Base-by-base conservation (phyloP, 2,113 vertebrate species). In the Antigone vipio region DNA sequence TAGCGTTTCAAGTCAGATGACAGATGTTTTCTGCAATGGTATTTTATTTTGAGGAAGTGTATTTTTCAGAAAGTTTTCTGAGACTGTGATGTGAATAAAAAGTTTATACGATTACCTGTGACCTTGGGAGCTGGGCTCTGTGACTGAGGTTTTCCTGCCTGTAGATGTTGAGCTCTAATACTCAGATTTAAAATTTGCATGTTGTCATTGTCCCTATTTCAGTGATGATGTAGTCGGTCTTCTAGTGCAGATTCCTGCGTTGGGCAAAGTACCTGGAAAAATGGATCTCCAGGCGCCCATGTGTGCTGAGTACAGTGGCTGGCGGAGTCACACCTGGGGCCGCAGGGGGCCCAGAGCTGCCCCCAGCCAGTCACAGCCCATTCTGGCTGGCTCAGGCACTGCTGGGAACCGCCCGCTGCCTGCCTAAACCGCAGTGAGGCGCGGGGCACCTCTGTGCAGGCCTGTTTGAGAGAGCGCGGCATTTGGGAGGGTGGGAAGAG, bases 31-130 rank as follows among this genome's bases (percentile, higher is more conserved):
- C 79, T 76, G 58, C 49, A 91, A 64, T 73, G 67, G 35, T 86
- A 76, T 86, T 88, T 93, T 93, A 72, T 93, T 95, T 93, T 85
- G 72, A 91, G 27, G 40, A 94, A 91, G 92, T 30, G 9, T 69
- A 55, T 35, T 86, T 95, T 95, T 60, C 75, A 66, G 83, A 73
- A 95, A 94, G 40, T 84, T 92, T 96, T 91, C 49, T 47, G 49
- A 91, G 76, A 40, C 34, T 62, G 34, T 52, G 34, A n/a, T 55
- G 32, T 81, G n/a, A 89, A 75, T 77, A 55, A 63, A 68, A 96
- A 42, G n/a, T 87, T 84, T 56, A 34, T 47, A 13, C 0, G 0
- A 34, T 55, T 79, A 21, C 53, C 10, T 4, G 3, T 91, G 77
- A 84, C 52, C 50, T 74, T 89, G 64, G 9, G 12, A 86, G 6